Percentiles rank a stretch among this genome's conserved stretches.
Conservation (phyloP, 1,140 invertebrate genomes). For the Goniozus legneri region DNA sequence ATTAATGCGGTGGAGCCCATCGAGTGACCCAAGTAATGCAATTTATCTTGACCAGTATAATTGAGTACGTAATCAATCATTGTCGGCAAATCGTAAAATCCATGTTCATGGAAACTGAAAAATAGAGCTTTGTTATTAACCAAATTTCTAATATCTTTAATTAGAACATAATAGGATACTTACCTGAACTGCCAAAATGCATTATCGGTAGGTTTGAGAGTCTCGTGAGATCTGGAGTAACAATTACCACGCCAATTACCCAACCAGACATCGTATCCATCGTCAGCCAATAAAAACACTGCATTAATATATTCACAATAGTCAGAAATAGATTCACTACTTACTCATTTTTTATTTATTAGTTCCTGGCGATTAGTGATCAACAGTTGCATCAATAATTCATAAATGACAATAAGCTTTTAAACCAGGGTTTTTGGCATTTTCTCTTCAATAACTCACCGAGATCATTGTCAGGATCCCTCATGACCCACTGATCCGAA, state of each 20-base stretch:
- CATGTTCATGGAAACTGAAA: conserved; percentile 18
- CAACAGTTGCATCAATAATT: no score
- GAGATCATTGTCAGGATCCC: conserved; percentile 39
- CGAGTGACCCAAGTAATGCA: conserved; percentile 14
- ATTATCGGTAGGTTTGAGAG: conserved; percentile 33
- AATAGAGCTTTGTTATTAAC: not conserved
- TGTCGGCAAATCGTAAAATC: conserved; percentile 1
- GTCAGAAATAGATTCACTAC: no score
- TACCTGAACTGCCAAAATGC: conserved; percentile 14
- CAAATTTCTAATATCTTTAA: not conserved
- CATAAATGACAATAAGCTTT: no score
- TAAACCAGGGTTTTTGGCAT: no score
- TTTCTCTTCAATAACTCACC: conserved; percentile 27
- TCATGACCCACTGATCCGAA: conserved; percentile 50
- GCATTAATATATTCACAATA: not conserved
- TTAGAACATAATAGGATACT: not conserved
- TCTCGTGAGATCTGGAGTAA: conserved; percentile 48
- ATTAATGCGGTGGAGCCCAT: conserved; percentile 11
- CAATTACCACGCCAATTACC: conserved; percentile 59
- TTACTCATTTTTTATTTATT: no score
- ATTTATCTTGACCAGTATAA: conserved; percentile 1
- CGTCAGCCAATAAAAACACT: conserved; percentile 61
- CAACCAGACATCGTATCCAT: conserved; percentile 70
- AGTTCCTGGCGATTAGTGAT: no score
- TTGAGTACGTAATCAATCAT: conserved; percentile 17